Conservation (phyloP, 2,113 vertebrate species). For the Cnemophilus loriae region DNA sequence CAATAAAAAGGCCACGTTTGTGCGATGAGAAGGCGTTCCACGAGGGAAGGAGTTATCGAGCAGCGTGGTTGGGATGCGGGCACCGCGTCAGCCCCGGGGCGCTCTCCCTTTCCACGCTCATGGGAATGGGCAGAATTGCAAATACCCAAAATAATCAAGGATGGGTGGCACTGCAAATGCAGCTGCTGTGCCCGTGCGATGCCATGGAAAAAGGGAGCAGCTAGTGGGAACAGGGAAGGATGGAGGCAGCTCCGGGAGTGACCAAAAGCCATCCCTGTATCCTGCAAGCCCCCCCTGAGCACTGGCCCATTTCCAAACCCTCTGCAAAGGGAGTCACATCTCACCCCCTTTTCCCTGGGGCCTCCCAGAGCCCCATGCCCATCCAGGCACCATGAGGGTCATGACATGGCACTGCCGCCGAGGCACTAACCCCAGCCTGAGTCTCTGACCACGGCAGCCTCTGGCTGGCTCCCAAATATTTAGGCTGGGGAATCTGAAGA, state of each 20-base stretch:
- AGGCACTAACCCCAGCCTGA: not conserved
- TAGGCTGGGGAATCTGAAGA: not conserved
- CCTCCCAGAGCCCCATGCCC: no score
- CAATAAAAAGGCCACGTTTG: not conserved
- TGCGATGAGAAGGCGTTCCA: not conserved
- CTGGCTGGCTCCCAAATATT: not conserved
- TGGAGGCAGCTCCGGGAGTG: not conserved
- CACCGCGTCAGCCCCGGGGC: fast-evolving
- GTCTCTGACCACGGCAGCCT: not conserved
- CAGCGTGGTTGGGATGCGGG: not conserved
- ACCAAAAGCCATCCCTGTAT: not conserved
- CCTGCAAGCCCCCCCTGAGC: not conserved
- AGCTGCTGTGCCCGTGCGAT: not conserved
- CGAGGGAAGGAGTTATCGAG: fast-evolving
- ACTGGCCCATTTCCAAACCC: not conserved
- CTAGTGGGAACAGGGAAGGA: not conserved
- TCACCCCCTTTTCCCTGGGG: fast-evolving
- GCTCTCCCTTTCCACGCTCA: not conserved
- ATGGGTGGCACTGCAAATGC: not conserved
- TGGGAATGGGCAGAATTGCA: not conserved
- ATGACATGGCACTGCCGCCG: not conserved
- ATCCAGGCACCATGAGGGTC: not conserved
- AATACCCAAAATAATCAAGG: fast-evolving
- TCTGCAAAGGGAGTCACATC: not conserved
- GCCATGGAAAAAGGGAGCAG: not conserved